Evolutionary conservation across 2,888 invertebrate species (phyloP).

Genomic region (Tiliacea citrago): DNA sequence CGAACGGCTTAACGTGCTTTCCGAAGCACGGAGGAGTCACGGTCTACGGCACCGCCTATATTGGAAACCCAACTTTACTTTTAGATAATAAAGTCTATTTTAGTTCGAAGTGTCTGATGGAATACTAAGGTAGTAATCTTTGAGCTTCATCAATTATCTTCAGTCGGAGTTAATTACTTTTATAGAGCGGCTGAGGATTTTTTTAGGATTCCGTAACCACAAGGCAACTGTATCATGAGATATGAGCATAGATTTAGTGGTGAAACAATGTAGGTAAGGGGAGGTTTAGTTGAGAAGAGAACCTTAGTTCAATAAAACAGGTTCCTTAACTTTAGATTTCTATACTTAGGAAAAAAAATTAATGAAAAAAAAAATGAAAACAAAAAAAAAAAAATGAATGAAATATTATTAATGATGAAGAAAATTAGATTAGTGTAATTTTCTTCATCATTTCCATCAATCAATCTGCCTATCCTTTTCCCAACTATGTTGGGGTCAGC

Average conservation of each 20-base stretch:
- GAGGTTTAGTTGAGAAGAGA: neutral
- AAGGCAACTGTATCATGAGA: constrained; percentile 62
- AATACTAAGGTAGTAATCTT: constrained; percentile 86
- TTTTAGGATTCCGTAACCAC: constrained; percentile 70
- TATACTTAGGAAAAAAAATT: too few species aligned
- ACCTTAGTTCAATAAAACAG: neutral
- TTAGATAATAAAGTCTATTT: constrained; percentile 59
- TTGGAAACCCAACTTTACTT: constrained; percentile 57
- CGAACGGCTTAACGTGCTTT: too few species aligned
- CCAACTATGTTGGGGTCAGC: too few species aligned
- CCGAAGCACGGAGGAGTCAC: too few species aligned
- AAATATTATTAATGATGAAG: too few species aligned
- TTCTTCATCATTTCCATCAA: neutral
- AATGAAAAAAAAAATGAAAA: too few species aligned
- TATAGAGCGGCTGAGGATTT: constrained; percentile 84
- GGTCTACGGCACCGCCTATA: constrained; percentile 55
- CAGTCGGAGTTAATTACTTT: constrained; percentile 90
- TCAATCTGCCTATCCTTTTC: too few species aligned
- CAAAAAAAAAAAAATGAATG: too few species aligned
- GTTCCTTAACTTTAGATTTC: too few species aligned
- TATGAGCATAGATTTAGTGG: constrained; percentile 1
- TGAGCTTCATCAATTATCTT: constrained; percentile 90
- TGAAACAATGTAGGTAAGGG: constrained; percentile 22
- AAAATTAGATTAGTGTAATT: too few species aligned
- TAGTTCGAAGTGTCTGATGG: constrained; percentile 47